A percentile compares a stretch with the other conserved stretches of the same genome.
Conservation (phyloP, 2,797 vertebrate genomes). For the Diglossa cyanea region DNA sequence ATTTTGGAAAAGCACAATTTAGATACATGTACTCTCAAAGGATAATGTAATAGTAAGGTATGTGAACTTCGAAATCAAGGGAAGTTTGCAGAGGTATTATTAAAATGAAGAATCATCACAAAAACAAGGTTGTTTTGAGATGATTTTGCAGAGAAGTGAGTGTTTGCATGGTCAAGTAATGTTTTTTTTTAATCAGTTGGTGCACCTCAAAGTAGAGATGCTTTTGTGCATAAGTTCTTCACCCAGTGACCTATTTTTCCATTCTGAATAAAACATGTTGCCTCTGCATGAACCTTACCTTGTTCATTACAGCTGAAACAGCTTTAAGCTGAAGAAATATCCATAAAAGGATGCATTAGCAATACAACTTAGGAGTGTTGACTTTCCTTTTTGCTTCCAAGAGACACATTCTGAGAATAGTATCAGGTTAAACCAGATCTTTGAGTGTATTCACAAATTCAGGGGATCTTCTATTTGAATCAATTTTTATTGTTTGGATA, state of each 20-base stretch:
- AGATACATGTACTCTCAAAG: not conserved
- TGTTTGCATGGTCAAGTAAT: not conserved
- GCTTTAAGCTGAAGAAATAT: not conserved
- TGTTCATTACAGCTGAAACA: not conserved
- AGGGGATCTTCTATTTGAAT: not conserved
- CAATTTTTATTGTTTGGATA: not conserved
- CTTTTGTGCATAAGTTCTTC: not conserved
- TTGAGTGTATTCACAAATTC: not conserved
- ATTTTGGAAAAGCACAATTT: not conserved
- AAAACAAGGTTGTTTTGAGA: not conserved
- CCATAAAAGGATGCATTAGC: not conserved
- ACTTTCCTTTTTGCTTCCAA: not conserved
- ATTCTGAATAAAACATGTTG: not conserved
- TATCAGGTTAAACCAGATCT: not conserved
- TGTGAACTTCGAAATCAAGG: not conserved
- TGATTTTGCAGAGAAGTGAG: not conserved
- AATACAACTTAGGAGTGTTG: rapidly evolving
- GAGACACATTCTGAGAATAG: not conserved
- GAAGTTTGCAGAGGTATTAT: not conserved
- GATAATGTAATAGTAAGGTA: not conserved
- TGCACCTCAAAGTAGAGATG: not conserved
- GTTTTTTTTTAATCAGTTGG: not conserved
- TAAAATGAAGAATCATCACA: not conserved
- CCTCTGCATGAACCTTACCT: not conserved
- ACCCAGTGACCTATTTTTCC: not conserved